These are phyloP conservation scores for Platycnemis pennipes DNA, from an alignment of 2,888 invertebrate species.

Conservation along the genomic window DNA sequence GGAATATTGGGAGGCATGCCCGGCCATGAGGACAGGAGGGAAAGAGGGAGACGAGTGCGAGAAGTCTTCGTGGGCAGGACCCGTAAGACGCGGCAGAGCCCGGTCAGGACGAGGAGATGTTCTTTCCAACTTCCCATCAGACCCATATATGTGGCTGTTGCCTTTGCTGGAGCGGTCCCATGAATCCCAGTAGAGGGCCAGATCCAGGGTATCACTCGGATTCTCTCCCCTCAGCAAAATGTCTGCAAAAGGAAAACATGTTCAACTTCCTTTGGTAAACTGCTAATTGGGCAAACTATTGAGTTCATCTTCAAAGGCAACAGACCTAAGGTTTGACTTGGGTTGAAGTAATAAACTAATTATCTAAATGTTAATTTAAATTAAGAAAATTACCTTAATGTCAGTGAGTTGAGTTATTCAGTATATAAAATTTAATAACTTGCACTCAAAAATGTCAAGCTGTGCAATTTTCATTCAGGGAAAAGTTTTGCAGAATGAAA, in stretches of 20 bases:
- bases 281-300: too few relatives aligned
- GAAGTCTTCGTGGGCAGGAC: neutral
- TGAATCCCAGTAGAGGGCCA: conserved; percentile 95
- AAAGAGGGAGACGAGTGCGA: conserved; percentile 10
- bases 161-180: conserved; percentile 87
- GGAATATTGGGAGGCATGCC: conserved; percentile 80
- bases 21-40: conserved; percentile 70
- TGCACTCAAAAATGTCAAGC: too few relatives aligned
- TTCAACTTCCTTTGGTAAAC: too few relatives aligned
- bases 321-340: too few relatives aligned
- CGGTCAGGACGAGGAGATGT: conserved; percentile 80
- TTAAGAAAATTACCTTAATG: too few relatives aligned
- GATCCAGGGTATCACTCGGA: conserved; percentile 81
- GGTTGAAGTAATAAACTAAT: too few relatives aligned
- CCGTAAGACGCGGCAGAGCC: conserved; percentile 77
- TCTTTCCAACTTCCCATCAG: conserved; percentile 77
- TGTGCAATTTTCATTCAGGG: too few relatives aligned
- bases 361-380: too few relatives aligned
- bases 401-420: too few relatives aligned
- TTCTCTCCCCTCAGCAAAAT: conserved; percentile 82
- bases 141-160: conserved; percentile 69
- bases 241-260: conserved; percentile 82
- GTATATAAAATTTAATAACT: too few relatives aligned
- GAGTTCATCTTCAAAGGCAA: too few relatives aligned
- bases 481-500: too few relatives aligned